These are phyloP conservation scores for Macrochelys suwanniensis DNA, from an alignment of 2,797 vertebrate genomes.

Conservation along the genomic window DNA sequence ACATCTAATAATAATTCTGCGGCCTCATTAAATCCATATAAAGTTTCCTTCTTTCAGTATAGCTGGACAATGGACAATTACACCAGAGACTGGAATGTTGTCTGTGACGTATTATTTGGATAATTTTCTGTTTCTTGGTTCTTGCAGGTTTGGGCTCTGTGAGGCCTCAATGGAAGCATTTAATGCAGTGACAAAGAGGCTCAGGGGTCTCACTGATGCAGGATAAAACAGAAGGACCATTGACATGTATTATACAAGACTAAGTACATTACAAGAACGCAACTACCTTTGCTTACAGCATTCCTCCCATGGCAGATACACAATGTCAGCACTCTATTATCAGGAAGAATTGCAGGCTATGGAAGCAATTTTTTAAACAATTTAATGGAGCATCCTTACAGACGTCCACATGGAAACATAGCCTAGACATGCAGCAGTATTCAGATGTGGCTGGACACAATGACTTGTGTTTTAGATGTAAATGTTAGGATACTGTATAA, in stretches of 20 bases:
- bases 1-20: too few relatives aligned
- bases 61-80: not conserved
- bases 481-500: constrained; percentile 42
- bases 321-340: not conserved
- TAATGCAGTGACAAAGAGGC: not conserved
- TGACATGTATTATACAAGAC: not conserved
- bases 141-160: not conserved
- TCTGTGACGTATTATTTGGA: not conserved
- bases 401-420: not conserved
- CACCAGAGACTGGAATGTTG: not conserved
- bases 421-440: not conserved
- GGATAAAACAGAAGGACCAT: constrained; percentile 1
- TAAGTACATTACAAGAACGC: not conserved
- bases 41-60: too few relatives aligned
- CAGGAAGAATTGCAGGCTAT: not conserved
- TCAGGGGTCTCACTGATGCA: not conserved
- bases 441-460: not conserved
- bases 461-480: constrained; percentile 49
- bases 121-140: not conserved
- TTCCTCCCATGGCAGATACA: not conserved
- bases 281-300: constrained; percentile 3
- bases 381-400: not conserved
- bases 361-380: not conserved
- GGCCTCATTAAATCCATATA: too few relatives aligned
- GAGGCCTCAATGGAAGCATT: not conserved